Percentiles rank a stretch among this genome's conserved stretches.
Evolutionary conservation across 2,113 vertebrate genomes (phyloP).

Genomic region (Rhea americana): DNA sequence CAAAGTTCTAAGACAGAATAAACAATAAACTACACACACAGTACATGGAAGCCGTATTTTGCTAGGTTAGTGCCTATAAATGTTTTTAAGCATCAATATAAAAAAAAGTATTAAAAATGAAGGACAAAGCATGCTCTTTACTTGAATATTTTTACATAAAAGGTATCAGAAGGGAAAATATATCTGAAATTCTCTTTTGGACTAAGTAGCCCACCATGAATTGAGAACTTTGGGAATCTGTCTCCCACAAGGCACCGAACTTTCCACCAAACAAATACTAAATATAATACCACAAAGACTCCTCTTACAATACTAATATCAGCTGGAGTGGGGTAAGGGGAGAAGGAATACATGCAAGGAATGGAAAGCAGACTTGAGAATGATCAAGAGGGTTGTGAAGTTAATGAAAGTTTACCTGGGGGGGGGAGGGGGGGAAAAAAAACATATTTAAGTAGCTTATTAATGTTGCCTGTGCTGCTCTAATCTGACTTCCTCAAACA

Average conservation of each 20-base stretch:
- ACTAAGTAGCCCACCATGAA: not conserved
- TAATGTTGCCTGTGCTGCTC: not conserved
- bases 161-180: not conserved
- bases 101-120: not conserved
- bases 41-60: not conserved
- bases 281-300: not conserved
- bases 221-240: not conserved
- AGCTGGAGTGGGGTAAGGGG: not conserved
- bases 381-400: not conserved
- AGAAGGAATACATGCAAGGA: not conserved
- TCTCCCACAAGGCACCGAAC: not conserved
- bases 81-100: not conserved
- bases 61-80: not conserved
- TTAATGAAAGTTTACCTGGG: not conserved
- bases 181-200: not conserved
- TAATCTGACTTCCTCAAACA: not conserved
- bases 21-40: not conserved
- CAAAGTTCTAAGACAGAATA: not conserved
- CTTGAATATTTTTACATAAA: not conserved
- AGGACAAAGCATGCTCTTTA: not conserved
- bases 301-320: not conserved
- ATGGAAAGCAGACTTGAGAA: not conserved
- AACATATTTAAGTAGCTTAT: not conserved
- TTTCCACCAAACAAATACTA: not conserved
- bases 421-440: too few relatives aligned